Conservation (phyloP, 1,140 invertebrate genomes). For the Anagrus nilaparvatae region DNA sequence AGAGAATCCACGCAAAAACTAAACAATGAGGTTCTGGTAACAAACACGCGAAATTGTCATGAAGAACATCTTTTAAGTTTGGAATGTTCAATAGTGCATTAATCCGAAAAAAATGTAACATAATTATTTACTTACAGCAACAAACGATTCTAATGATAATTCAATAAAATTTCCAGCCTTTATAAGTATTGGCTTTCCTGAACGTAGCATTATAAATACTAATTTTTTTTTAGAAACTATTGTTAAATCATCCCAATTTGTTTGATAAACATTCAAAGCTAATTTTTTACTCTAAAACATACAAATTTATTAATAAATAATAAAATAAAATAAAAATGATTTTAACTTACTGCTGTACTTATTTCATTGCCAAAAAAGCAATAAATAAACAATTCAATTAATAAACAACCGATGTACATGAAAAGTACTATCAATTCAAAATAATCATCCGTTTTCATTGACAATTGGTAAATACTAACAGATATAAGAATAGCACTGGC, state of each 20-base stretch:
- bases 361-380: constrained; percentile 10
- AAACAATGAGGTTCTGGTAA: no score
- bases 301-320: background rate
- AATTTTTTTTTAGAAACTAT: background rate
- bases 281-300: constrained; percentile 5
- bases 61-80: no score
- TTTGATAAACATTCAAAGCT: background rate
- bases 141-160: constrained; percentile 3
- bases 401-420: constrained; percentile 4
- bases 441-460: constrained; percentile 3
- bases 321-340: background rate
- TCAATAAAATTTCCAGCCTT: constrained; percentile 8
- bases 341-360: background rate
- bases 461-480: constrained; percentile 6
- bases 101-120: no score
- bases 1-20: no score
- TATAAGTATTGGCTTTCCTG: constrained; percentile 3
- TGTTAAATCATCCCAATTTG: background rate
- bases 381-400: constrained; percentile 8
- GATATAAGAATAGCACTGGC: constrained; percentile 4
- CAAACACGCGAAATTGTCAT: no score
- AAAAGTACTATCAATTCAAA: constrained; percentile 6
- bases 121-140: background rate
- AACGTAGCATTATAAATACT: constrained; percentile 1
- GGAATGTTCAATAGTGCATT: no score